phyloP scores from a whole-genome alignment of 2,888 invertebrate genomes.

The Drosophila cognata region DNA sequence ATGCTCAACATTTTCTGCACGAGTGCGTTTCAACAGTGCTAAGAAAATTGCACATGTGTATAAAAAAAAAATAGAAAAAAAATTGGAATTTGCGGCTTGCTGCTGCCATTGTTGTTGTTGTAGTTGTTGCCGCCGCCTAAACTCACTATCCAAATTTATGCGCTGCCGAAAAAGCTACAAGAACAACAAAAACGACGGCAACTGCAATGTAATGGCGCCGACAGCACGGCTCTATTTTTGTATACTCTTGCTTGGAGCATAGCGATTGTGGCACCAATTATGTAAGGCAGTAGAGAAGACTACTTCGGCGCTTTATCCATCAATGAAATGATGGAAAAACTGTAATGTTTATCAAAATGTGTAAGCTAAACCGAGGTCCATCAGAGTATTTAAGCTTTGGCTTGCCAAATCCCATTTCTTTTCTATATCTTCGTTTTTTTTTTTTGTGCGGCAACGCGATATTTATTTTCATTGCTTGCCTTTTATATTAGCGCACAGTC shows the following conservation, averaged over 20 bases:
- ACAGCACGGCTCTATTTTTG: conserved; percentile 15
- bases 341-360: background rate
- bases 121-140: conserved; percentile 30
- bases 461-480: conserved; percentile 78
- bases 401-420: background rate
- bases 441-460: conserved; percentile 10
- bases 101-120: conserved; percentile 10
- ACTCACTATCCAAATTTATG: conserved; percentile 71
- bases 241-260: conserved; percentile 18
- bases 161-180: conserved; percentile 65
- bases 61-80: conserved; percentile 29
- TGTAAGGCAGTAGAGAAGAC: background rate
- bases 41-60: conserved; percentile 51
- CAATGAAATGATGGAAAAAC: background rate
- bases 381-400: conserved; percentile 19
- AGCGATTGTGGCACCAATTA: background rate
- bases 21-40: conserved; percentile 65
- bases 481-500: conserved; percentile 77
- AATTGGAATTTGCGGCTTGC: conserved; percentile 59
- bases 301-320: background rate
- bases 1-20: conserved; percentile 78
- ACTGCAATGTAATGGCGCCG: conserved; percentile 14
- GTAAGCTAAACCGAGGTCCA: background rate
- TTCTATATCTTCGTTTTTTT: conserved; percentile 14
- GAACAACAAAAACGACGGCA: conserved; percentile 26